Evolutionary conservation across 1,140 invertebrate species (phyloP), one percentile per base, ranked within the genome.

Genomic region (Drosophila triauraria): DNA sequence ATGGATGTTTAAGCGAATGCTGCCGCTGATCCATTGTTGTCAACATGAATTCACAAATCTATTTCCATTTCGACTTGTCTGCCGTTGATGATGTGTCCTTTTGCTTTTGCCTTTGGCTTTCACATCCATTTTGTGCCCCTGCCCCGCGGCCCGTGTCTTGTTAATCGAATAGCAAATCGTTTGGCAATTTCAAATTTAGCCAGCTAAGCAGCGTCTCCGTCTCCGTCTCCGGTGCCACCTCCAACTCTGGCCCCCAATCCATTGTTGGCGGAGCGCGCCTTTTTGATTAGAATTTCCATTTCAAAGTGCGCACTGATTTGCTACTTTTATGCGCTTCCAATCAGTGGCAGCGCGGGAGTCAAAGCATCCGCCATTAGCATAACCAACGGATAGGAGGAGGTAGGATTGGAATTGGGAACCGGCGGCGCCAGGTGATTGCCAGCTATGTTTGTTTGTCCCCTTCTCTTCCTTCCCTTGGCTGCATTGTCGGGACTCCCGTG

Each of bases 251-350:
- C 58, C 43, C 30, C 32, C 44, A 38, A 40, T 27, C 44, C 53
- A 71, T 54, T 48, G 44, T 57, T 63, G 58, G 57, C 53, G 43
- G 38, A 42, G 68, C 51, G 69, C 68, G 50, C 23, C 62, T 71
- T 91, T 80, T 88, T 85, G 86, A 90, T 90, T 88, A 90, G 81
- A 86, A 88, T 88, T 88, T 88, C 86, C 80, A 90, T 88, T 88
- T 90, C 84, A 88, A 88, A 88, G 75, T 88, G 80, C 65, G 44
- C 75, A 70, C 74, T 91, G 86, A 91, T 90, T 88, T 85, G 80
- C 85, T 91, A 85, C 80, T 91, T 87, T 90, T 75, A 80, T 87
- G 82, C 82, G 78, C 84, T 91, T 88, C 78, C 81, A 86, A 86
- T 86, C 81, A 85, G 65, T 77, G 61, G 46, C 74, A 72, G 35